These are phyloP conservation scores for Telmatherina bonti DNA, from an alignment of 2,797 vertebrate genomes.

Conservation along the genomic window DNA sequence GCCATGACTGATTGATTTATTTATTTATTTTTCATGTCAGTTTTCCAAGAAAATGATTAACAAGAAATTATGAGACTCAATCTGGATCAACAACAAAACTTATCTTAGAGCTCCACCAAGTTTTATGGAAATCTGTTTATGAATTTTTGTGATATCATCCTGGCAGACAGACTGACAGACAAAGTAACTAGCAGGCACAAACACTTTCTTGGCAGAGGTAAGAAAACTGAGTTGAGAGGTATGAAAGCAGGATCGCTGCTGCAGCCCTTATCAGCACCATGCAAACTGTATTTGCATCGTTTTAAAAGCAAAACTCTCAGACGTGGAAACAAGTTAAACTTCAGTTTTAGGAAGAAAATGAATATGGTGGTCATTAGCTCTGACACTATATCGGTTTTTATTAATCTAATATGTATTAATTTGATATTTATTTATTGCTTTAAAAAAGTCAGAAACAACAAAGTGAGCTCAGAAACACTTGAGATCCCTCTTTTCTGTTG, in stretches of 20 bases:
- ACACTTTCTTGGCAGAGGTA: slow-evolving; percentile 64
- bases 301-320: slow-evolving; percentile 34
- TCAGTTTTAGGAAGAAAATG: slow-evolving; percentile 9
- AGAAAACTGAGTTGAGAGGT: slow-evolving; percentile 48
- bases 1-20: slow-evolving; percentile 3
- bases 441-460: background rate
- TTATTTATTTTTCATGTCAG: slow-evolving; percentile 3
- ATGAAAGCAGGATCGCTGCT: slow-evolving; percentile 62
- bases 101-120: slow-evolving; percentile 31
- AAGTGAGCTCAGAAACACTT: slow-evolving; percentile 10
- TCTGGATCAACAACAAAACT: slow-evolving; percentile 35
- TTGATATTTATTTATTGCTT: background rate
- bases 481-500: slow-evolving; percentile 27
- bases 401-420: slow-evolving; percentile 2
- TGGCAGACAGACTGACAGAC: slow-evolving; percentile 49
- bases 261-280: slow-evolving; percentile 59
- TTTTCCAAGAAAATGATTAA: background rate
- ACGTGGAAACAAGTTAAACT: slow-evolving; percentile 13
- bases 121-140: slow-evolving; percentile 43
- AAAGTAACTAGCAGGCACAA: slow-evolving; percentile 63
- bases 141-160: slow-evolving; percentile 54
- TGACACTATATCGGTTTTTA: slow-evolving; percentile 8
- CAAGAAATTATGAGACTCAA: slow-evolving; percentile 18
- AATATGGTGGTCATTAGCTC: slow-evolving; percentile 16
- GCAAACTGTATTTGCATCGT: slow-evolving; percentile 51